These are phyloP conservation scores for Lycodopsis pacificus DNA, from an alignment of 2,797 vertebrate genomes.

Conservation along the genomic window DNA sequence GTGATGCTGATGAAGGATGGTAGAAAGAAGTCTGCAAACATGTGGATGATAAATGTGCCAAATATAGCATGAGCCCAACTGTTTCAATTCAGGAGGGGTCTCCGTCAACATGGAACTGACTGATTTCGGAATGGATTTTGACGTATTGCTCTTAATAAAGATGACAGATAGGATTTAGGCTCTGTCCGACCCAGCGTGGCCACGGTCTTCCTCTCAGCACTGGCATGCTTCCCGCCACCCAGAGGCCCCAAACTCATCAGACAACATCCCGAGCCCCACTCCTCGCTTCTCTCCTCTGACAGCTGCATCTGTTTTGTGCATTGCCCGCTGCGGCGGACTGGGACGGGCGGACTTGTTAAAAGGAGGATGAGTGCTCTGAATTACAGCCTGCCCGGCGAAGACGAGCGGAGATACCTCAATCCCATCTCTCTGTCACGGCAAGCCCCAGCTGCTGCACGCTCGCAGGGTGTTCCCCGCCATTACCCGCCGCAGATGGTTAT, in stretches of 20 bases:
- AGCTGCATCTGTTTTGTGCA: constrained; percentile 79
- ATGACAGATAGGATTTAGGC: constrained; percentile 21
- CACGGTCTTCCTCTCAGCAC: constrained; percentile 25
- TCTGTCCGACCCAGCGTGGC: background rate
- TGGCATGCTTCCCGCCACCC: constrained; percentile 55
- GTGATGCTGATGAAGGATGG: constrained; percentile 35
- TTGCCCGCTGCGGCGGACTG: constrained; percentile 55
- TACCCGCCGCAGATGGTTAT: constrained; percentile 48
- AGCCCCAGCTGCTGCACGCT: constrained; percentile 58
- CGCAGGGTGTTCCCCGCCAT: constrained; percentile 50
- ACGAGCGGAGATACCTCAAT: constrained; percentile 58
- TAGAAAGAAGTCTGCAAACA: constrained; percentile 10
- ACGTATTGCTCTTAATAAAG: constrained; percentile 22
- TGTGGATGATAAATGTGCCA: background rate
- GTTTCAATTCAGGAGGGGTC: background rate
- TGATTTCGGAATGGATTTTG: constrained; percentile 14
- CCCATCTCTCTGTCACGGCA: constrained; percentile 54
- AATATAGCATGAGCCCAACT: background rate
- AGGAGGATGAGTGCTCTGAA: constrained; percentile 72
- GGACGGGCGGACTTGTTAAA: constrained; percentile 71
- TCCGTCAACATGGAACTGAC: constrained; percentile 10
- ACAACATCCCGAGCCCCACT: constrained; percentile 52
- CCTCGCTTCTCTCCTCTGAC: constrained; percentile 58
- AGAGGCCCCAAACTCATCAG: constrained; percentile 57
- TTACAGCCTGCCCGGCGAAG: constrained; percentile 67